A percentile compares a stretch with the other conserved stretches of the same genome.
These are phyloP conservation scores for Mus spicilegus DNA, from an alignment of 2,113 vertebrate genomes.

Conservation along the genomic window DNA sequence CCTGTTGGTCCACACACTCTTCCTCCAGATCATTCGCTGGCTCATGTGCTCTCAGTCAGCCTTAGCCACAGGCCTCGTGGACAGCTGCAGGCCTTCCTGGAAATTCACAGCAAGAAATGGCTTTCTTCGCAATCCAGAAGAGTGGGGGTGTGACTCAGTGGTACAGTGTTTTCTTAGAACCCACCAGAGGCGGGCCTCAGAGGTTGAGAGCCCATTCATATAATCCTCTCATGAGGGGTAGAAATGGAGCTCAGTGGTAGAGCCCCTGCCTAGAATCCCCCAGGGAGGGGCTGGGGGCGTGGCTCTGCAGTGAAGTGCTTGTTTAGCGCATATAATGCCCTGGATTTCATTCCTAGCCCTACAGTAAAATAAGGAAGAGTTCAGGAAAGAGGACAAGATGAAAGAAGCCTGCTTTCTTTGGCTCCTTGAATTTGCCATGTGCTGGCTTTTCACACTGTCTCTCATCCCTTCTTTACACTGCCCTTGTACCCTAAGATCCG, in stretches of 20 bases:
- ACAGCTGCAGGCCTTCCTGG: neutral
- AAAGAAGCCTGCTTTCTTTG: neutral
- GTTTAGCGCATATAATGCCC: neutral
- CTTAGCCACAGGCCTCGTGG: neutral
- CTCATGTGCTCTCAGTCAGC: neutral
- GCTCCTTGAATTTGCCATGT: neutral
- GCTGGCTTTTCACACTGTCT: neutral
- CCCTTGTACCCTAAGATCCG: neutral
- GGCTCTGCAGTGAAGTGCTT: neutral
- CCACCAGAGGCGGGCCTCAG: neutral
- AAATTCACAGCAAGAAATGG: neutral
- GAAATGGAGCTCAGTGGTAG: no score
- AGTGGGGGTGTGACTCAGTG: no score
- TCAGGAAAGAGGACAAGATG: no score
- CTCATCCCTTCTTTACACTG: neutral
- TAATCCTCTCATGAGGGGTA: neutral
- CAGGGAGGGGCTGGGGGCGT: no score
- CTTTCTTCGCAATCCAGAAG: neutral
- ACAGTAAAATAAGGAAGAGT: neutral
- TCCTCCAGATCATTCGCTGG: neutral
- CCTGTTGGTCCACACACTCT: fast-evolving
- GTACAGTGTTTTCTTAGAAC: neutral
- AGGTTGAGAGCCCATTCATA: neutral
- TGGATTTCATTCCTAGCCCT: neutral
- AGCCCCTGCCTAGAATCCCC: no score